Base-by-base conservation (phyloP, 2,113 vertebrate genomes). In the Anser cygnoides region DNA sequence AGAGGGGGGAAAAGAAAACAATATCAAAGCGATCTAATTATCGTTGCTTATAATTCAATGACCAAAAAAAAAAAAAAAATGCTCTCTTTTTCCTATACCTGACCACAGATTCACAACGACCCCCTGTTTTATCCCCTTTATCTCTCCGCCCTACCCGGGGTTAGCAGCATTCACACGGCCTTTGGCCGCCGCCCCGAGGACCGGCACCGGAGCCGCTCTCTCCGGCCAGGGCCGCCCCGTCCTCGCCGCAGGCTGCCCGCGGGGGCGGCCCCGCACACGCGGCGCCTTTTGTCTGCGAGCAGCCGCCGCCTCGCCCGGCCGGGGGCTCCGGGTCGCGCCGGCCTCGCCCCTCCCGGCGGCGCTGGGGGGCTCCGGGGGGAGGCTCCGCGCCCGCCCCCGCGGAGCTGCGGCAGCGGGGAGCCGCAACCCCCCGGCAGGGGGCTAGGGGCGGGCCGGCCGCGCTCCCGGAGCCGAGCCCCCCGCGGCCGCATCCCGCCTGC, bases 231-330 rank as follows among this genome's bases (percentile, higher is more conserved):
- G 31, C 15, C 33, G 67, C 10, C 54, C 61, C 3, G 37, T 18
- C 26, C 50, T 28, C 77, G 55, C 49, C 49, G 81, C 73, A 67
- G 37, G 31, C 72, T 46, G 78, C 46, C 41, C 35, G 59, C 18
- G 84, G 72, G 18, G 59, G 72, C 65, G 22, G 63, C 65, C 55
- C 21, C 62, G 21, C 70, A 44, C 92, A 14, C 55, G 23, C 49
- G 35, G 57, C 55, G 92, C 85, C 92, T 94, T 92, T 93, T 91
- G 95, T 91, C 81, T 95, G 46, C 44, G 33, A 11, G 70, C 74
- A 50, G 67, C 84, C 71, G 14, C 61, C 74, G 63, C 73, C 86
- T 59, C 50, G 6, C 57, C 66, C 37, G 55, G 25, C 37, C 55
- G 21, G 33, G 39, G 6, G 17, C 37, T 14, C 49, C 61, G 50